Evolutionary conservation across 2,888 invertebrate genomes (phyloP).

Genomic region (Zootermopsis nevadensis): DNA sequence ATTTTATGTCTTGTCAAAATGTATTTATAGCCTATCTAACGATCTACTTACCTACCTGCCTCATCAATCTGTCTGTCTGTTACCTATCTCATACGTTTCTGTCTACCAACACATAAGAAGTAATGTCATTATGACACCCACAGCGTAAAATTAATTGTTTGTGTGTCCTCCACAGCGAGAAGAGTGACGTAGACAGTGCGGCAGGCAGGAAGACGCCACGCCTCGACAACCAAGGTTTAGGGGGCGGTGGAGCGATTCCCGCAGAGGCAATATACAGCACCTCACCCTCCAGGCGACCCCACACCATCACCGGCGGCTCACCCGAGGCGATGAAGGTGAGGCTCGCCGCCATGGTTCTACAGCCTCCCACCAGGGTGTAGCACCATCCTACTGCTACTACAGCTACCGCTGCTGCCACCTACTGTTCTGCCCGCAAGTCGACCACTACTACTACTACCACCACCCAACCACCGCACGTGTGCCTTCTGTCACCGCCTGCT

Average conservation of each 20-base stretch:
- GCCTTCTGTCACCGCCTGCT: slow-evolving; percentile 44
- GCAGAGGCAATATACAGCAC: slow-evolving; percentile 82
- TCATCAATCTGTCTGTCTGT: neutral
- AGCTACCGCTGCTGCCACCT: slow-evolving; percentile 10
- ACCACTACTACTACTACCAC: slow-evolving; percentile 22
- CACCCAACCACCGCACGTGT: slow-evolving; percentile 40
- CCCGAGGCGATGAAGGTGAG: slow-evolving; percentile 90
- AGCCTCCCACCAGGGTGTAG: slow-evolving; percentile 88
- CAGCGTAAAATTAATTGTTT: too few species aligned
- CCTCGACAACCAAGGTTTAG: slow-evolving; percentile 51
- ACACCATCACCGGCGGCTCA: slow-evolving; percentile 66
- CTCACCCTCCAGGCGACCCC: slow-evolving; percentile 59
- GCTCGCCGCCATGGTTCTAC: slow-evolving; percentile 89
- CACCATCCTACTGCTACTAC: slow-evolving; percentile 42
- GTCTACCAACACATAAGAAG: too few species aligned
- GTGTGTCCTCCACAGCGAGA: slow-evolving; percentile 58
- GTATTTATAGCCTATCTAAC: too few species aligned
- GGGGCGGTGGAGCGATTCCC: slow-evolving; percentile 69
- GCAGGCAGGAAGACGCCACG: slow-evolving; percentile 55
- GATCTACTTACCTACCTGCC: neutral
- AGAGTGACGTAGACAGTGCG: slow-evolving; percentile 60
- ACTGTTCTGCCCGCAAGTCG: slow-evolving; percentile 24
- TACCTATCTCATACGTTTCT: neutral
- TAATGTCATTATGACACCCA: too few species aligned
- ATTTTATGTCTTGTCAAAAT: too few species aligned